Conservation (phyloP, 1,140 invertebrate genomes). For the Ips typographus region DNA sequence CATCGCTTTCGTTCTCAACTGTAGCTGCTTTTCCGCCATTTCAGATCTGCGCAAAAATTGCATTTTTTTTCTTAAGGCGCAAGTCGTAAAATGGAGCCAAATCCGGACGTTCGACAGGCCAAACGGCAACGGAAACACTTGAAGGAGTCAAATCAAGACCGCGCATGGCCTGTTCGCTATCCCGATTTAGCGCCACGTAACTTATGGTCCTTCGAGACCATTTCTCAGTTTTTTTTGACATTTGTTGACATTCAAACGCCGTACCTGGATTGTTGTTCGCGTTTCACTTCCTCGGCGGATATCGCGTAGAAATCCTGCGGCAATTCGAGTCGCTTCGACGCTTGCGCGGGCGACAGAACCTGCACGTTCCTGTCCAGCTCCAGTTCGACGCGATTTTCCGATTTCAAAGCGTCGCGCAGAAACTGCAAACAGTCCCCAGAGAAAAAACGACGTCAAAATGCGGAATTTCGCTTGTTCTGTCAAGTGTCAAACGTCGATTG, state of each 20-base stretch:
- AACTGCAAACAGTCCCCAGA: no score
- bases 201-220: background rate
- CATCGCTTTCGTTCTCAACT: slow-evolving; percentile 90
- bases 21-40: slow-evolving; percentile 74
- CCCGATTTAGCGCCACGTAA: background rate
- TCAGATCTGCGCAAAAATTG: slow-evolving; percentile 61
- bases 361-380: slow-evolving; percentile 82
- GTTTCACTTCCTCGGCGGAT: slow-evolving; percentile 77
- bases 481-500: no score
- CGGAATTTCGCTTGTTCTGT: no score
- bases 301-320: slow-evolving; percentile 83
- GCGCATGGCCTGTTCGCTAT: background rate
- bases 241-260: no score
- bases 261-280: slow-evolving; percentile 76
- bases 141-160: background rate
- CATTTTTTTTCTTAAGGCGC: no score
- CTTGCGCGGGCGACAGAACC: slow-evolving; percentile 79
- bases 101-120: no score
- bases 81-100: no score
- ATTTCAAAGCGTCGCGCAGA: slow-evolving; percentile 69
- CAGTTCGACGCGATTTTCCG: slow-evolving; percentile 78
- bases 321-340: slow-evolving; percentile 66
- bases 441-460: no score
- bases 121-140: no score
- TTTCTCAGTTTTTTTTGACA: background rate